phyloP scores from a whole-genome alignment of 2,113 vertebrate species.

The Phaethon lepturus region DNA sequence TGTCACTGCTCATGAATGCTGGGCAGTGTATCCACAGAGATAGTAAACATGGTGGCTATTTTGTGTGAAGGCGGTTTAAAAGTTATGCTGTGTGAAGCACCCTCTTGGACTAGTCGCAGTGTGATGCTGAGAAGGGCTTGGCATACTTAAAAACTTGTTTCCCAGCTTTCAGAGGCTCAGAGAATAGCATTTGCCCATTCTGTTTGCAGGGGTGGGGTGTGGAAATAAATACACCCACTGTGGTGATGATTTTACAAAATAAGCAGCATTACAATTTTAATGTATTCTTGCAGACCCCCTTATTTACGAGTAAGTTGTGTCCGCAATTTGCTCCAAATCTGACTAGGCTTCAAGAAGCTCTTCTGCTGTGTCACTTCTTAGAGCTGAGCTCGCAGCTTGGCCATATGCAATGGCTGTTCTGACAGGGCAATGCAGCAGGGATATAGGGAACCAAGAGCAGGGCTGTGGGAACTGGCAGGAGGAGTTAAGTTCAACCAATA shows the following conservation, averaged over 20 bases:
- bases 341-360: not conserved
- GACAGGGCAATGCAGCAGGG: not conserved
- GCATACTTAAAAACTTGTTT: not conserved
- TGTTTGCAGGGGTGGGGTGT: not conserved
- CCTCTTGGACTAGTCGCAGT: accelerated
- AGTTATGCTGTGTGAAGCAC: not conserved
- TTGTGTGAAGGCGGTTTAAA: not conserved
- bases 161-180: not conserved
- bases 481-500: not conserved
- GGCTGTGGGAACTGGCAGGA: too few species aligned
- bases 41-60: accelerated
- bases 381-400: not conserved
- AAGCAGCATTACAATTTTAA: accelerated
- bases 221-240: not conserved
- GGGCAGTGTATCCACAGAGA: not conserved
- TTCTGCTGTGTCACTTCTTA: not conserved
- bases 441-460: not conserved
- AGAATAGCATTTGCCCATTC: not conserved
- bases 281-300: not conserved
- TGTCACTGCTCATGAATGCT: not conserved
- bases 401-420: accelerated
- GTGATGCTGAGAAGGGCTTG: not conserved
- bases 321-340: not conserved
- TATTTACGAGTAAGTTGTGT: not conserved
- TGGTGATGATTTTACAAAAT: not conserved